Percentiles rank a stretch among this genome's conserved stretches.
phyloP scores from a whole-genome alignment of 2,888 invertebrate genomes.

The Harmothoe impar region DNA sequence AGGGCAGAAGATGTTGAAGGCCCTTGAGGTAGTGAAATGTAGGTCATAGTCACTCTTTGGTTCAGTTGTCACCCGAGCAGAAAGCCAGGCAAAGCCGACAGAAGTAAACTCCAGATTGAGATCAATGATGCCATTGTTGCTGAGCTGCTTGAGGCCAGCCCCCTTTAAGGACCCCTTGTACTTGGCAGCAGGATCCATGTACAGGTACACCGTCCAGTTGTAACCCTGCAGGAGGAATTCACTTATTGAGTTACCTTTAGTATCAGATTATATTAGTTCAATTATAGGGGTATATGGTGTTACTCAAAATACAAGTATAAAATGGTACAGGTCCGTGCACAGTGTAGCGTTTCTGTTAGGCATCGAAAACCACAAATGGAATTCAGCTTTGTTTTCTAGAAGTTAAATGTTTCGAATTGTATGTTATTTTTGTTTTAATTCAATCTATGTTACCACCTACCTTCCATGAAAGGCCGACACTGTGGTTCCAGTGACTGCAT shows the following conservation, averaged over 20 bases:
- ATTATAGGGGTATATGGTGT: too few species aligned
- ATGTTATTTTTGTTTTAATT: not conserved
- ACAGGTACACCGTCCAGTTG: not conserved
- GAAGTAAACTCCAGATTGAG: not conserved
- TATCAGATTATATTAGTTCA: too few species aligned
- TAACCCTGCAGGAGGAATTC: not conserved
- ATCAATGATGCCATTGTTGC: not conserved
- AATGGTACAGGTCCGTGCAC: too few species aligned
- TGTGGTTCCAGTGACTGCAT: not conserved
- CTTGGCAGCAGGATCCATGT: not conserved
- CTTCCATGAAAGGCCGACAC: not conserved
- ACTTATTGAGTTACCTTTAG: too few species aligned
- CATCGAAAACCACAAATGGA: too few species aligned
- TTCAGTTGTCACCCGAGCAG: not conserved
- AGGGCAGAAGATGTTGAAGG: not conserved
- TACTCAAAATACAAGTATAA: too few species aligned
- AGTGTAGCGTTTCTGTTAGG: too few species aligned
- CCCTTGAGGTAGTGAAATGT: not conserved
- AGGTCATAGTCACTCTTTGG: not conserved
- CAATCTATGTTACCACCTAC: not conserved
- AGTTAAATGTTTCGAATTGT: too few species aligned
- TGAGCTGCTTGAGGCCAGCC: not conserved
- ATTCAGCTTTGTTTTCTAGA: too few species aligned
- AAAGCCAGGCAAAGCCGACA: not conserved
- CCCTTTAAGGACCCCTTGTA: not conserved